These are phyloP conservation scores for Drosophila incognita DNA, from an alignment of 2,888 invertebrate species.

Conservation along the genomic window DNA sequence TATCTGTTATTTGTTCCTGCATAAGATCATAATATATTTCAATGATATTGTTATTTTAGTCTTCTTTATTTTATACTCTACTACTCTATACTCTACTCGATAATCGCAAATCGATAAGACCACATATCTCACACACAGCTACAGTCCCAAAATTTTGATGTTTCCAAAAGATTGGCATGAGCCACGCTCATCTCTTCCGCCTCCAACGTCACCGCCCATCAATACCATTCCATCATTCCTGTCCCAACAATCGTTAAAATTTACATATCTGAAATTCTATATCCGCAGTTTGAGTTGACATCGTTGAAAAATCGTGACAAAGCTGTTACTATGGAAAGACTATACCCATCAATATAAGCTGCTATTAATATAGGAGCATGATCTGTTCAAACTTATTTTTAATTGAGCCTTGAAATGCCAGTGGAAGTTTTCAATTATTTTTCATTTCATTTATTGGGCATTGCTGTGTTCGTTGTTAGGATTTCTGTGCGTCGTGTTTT, in stretches of 20 bases:
- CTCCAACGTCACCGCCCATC: background rate
- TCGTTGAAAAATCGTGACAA: background rate
- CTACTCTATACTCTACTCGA: background rate
- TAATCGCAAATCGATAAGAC: background rate
- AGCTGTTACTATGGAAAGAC: background rate
- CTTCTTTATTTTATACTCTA: background rate
- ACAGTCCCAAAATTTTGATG: background rate
- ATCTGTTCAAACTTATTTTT: background rate
- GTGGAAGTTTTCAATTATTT: background rate
- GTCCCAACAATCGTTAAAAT: background rate
- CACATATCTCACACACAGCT: background rate
- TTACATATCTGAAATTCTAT: background rate
- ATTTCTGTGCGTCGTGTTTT: background rate
- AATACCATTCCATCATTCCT: background rate
- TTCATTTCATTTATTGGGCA: background rate
- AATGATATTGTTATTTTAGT: background rate
- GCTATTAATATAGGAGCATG: background rate
- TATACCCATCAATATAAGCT: background rate
- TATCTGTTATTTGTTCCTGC: background rate
- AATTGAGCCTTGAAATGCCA: background rate
- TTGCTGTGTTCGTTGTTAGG: background rate
- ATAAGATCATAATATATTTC: background rate
- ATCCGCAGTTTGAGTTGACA: background rate
- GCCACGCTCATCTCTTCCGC: background rate
- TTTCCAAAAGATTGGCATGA: background rate